Evolutionary conservation across 1,140 invertebrate species (phyloP).

Genomic region (Dreissena polymorpha): DNA sequence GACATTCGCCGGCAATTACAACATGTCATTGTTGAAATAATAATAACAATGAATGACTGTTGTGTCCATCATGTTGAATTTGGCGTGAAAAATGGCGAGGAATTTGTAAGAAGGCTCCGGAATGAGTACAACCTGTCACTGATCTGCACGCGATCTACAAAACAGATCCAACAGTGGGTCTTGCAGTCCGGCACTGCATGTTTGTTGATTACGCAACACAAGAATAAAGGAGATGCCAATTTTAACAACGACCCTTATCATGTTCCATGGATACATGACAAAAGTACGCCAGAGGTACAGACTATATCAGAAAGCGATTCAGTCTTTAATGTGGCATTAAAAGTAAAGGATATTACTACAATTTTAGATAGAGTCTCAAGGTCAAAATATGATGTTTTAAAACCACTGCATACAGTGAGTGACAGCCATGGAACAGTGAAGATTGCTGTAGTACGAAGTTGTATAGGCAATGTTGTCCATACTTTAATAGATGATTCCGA

Average conservation of each 20-base stretch:
- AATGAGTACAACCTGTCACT: constrained; percentile 76
- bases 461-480: constrained; percentile 81
- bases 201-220: constrained; percentile 78
- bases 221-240: neutral
- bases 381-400: constrained; percentile 70
- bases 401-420: constrained; percentile 62
- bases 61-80: constrained; percentile 81
- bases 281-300: neutral
- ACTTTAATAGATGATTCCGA: constrained; percentile 79
- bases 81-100: constrained; percentile 75
- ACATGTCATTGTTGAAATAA: too few relatives aligned
- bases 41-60: constrained; percentile 36
- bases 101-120: constrained; percentile 64
- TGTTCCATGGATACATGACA: constrained; percentile 1
- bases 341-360: constrained; percentile 78
- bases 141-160: constrained; percentile 71
- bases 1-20: too few relatives aligned
- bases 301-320: constrained; percentile 68
- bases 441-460: constrained; percentile 80
- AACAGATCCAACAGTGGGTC: constrained; percentile 74
- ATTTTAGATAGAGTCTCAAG: constrained; percentile 67
- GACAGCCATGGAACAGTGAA: constrained; percentile 76
- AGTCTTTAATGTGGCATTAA: constrained; percentile 81
- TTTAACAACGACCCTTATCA: constrained; percentile 52
- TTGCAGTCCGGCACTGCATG: constrained; percentile 74